phyloP scores from a whole-genome alignment of 2,888 invertebrate genomes.

The Matsumyia berberina region DNA sequence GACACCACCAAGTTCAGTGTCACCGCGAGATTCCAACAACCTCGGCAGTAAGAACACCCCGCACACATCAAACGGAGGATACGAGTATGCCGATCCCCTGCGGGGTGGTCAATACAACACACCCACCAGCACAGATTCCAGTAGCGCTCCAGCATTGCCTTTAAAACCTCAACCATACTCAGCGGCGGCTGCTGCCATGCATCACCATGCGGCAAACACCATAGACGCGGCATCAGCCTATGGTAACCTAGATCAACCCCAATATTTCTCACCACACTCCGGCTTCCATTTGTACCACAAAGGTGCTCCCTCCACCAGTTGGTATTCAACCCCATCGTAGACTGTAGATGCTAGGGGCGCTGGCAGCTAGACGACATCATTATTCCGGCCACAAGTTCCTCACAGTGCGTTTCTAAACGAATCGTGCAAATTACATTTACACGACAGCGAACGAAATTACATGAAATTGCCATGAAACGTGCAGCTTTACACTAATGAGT shows the following conservation, averaged over 20 bases:
- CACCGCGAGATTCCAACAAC: slow-evolving; percentile 93
- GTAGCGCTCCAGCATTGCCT: slow-evolving; percentile 89
- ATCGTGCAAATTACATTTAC: slow-evolving; percentile 33
- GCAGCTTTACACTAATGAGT: slow-evolving; percentile 46
- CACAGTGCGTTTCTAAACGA: slow-evolving; percentile 2
- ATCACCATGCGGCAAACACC: slow-evolving; percentile 85
- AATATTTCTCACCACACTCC: slow-evolving; percentile 92
- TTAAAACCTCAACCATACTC: slow-evolving; percentile 96
- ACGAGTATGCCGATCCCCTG: slow-evolving; percentile 88
- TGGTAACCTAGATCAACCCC: slow-evolving; percentile 89
- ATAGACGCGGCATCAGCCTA: slow-evolving; percentile 87
- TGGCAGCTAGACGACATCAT: slow-evolving; percentile 49
- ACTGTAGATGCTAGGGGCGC: slow-evolving; percentile 49
- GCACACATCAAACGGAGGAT: slow-evolving; percentile 83
- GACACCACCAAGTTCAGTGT: slow-evolving; percentile 98
- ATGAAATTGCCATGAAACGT: slow-evolving; percentile 24
- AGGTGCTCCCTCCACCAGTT: slow-evolving; percentile 89
- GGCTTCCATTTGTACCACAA: slow-evolving; percentile 95
- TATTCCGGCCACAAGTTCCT: slow-evolving; percentile 48
- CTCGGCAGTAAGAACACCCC: slow-evolving; percentile 82
- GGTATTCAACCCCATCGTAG: slow-evolving; percentile 92
- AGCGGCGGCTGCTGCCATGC: slow-evolving; percentile 88
- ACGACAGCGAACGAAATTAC: slow-evolving; percentile 27
- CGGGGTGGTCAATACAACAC: slow-evolving; percentile 83
- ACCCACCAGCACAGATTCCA: slow-evolving; percentile 85